Evolutionary conservation across 2,797 vertebrate species (phyloP), one percentile per base, ranked within the genome.

Genomic region (Micropoecilia bifurca): DNA sequence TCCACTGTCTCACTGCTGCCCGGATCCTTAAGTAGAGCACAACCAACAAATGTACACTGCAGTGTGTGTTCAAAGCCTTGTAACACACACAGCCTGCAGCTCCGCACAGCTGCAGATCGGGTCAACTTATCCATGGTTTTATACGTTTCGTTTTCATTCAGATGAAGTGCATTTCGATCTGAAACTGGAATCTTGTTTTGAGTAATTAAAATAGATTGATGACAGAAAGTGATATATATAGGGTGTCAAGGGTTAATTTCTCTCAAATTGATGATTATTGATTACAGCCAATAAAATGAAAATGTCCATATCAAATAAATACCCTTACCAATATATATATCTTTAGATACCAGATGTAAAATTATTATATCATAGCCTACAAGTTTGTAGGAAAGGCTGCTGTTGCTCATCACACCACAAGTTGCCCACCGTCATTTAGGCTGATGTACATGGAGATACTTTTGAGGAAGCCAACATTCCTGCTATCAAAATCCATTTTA

Each of bases 21-120:
- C 71, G 93, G 90, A 76, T 89, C 93, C 96, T 96, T 87, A 59
- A 83, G 80, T 76, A 81, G 66, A 90, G 66, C 7, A 89, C 79
- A 87, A 79, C 47, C 81, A 79, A 81, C 76, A 91, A 39, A 81
- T 5, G 86, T 66, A 85, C 25, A 84, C 6, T 46, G 68, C n/a
- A 46, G 41, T 43, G 43, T n/a, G 22, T 13, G 28, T 28, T 46
- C 68, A 28, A 28, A 28, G 68, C 41, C 14, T 45, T 28, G 43
- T 18, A 45, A 71, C 41, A 71, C 25, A 71, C 68, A 46, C 9
- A 69, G 10, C 12, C 66, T 68, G 41, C 41, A 43, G n/a, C 39
- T 39, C 22, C 20, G 43, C 66, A 36, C 36, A 43, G 36, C 39
- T 20, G 1, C 10, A 25, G 5, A 46, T 46, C 6, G 25, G 3